These are phyloP conservation scores for Ammospiza maritima DNA, from an alignment of 2,797 vertebrate species.

Conservation along the genomic window DNA sequence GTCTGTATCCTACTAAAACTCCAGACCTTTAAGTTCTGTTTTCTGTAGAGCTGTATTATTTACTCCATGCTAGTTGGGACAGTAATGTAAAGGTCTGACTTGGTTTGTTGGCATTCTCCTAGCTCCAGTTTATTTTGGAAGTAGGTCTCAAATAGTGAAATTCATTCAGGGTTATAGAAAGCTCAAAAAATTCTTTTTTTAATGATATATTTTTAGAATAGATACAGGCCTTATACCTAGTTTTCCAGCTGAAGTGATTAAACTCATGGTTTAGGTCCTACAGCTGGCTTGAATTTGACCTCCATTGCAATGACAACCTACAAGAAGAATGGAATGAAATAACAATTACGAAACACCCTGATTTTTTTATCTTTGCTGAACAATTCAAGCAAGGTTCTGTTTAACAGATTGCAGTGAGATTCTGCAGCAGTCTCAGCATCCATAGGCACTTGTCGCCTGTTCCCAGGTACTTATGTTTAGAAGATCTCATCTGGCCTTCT, in stretches of 20 bases:
- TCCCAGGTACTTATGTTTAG: not conserved
- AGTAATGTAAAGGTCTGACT: not conserved
- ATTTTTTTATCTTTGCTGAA: constrained; percentile 15
- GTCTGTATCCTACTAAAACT: not conserved
- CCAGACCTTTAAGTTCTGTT: not conserved
- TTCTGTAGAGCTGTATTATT: not conserved
- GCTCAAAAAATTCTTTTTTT: not conserved
- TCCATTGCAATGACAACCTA: not conserved
- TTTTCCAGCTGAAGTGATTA: not conserved
- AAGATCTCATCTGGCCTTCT: not conserved
- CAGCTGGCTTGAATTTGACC: not conserved
- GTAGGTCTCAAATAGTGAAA: not conserved
- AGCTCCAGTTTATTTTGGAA: not conserved
- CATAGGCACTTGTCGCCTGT: not conserved
- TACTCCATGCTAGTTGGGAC: not conserved
- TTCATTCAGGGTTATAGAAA: not conserved
- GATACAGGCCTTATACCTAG: not conserved
- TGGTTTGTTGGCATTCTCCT: not conserved
- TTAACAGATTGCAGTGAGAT: not conserved
- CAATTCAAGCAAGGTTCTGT: not conserved
- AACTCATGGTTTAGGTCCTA: not conserved
- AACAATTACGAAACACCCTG: not conserved
- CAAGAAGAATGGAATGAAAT: constrained; percentile 5
- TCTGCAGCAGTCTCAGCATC: not conserved
- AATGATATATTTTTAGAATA: not conserved